Base-by-base conservation (phyloP, 2,797 vertebrate genomes). In the Sebastes alutus region DNA sequence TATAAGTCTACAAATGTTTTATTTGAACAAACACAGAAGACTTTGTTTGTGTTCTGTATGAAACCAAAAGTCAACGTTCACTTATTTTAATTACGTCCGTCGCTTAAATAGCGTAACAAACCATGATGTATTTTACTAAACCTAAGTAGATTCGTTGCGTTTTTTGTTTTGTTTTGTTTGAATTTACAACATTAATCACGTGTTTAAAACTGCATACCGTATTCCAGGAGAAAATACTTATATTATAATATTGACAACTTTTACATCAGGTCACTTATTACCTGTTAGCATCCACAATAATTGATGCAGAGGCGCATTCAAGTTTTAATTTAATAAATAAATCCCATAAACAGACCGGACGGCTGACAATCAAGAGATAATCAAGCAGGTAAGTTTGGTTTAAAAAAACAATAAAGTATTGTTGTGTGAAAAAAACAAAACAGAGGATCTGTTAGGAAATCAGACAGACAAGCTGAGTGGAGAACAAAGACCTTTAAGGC, bases 401-500 rank as follows among this genome's bases (percentile, higher is more conserved):
- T 12, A 33, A 61, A 35, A 61, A 60, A 63, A 62, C 20, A 60
- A 66, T 65, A 16, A 54, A 60, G 25, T 11, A 10, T 25, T 33
- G 32, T 22, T 60, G 35, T 7, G 23, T 46, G 68, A 79, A 80
- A 61, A 13, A 75, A 14, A 9, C 0, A 72, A 62, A 67, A 58
- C 9, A 58, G 27, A 71, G 38, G 42, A 80, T 69, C 70, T 75
- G 72, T 86, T 82, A 18, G 3, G 42, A 55, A 73, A 62, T 3
- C 52, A 88, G 71, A 72, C 72, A 84, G 81, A 70, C 71, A 61
- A 58, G 66, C 82, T 69, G 80, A 85, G 81, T 9, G 18, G 54
- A 91, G 81, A 85, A 88, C 64, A 88, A 86, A 89, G 83, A 80
- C 61, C 80, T 77, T 55, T 83, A 68, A 68, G 59, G 59, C n/a